Conservation (phyloP, 2,113 vertebrate species). For the Thymallus thymallus region DNA sequence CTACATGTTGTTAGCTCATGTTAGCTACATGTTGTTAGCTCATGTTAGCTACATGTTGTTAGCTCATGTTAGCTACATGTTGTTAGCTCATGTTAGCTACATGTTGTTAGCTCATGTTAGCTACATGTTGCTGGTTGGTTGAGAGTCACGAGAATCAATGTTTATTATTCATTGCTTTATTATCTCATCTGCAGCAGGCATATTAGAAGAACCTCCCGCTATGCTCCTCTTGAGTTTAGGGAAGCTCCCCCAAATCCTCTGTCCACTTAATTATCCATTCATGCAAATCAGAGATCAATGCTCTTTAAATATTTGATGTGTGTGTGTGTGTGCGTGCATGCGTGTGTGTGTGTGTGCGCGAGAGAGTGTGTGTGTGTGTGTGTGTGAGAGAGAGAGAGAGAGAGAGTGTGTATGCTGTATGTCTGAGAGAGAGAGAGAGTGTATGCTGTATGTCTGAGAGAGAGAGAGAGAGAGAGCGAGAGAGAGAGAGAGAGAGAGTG, state of each 20-base stretch:
- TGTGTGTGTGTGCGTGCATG: constrained; percentile 23
- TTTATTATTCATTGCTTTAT: constrained; percentile 64
- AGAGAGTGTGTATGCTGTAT: not conserved
- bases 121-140: not conserved
- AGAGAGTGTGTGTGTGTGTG: constrained; percentile 17
- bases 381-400: too few relatives aligned
- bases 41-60: not conserved
- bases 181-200: constrained; percentile 53
- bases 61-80: not conserved
- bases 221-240: constrained; percentile 38
- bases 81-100: not conserved
- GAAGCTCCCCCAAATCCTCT: constrained; percentile 53
- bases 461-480: not conserved
- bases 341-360: constrained; percentile 23
- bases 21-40: not conserved
- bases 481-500: not conserved
- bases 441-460: not conserved
- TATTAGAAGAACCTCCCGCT: constrained; percentile 46
- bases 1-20: not conserved
- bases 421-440: not conserved
- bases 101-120: not conserved
- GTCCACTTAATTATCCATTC: constrained; percentile 53
- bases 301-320: constrained; percentile 38
- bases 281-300: constrained; percentile 61
- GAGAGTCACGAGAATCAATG: constrained; percentile 6